phyloP scores from a whole-genome alignment of 1,140 invertebrate species.

The Odontomachus brunneus region DNA sequence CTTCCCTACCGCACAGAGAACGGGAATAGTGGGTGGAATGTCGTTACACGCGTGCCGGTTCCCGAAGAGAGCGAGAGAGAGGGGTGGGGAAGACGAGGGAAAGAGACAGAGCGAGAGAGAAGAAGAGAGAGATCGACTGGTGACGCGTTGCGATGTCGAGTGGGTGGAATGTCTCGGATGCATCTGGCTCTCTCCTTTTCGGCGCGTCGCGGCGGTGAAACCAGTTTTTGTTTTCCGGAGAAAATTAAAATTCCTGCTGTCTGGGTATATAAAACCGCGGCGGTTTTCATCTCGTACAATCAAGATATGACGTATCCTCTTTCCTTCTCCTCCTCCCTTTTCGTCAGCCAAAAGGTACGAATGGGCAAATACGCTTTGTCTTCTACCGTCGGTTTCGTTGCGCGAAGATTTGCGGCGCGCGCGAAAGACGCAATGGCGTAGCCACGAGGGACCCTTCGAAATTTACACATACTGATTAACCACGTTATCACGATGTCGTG shows the following conservation, averaged over 20 bases:
- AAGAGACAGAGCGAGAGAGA: constrained; percentile 21
- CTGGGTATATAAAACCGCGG: constrained; percentile 66
- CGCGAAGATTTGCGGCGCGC: not conserved
- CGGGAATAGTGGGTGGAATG: constrained; percentile 71
- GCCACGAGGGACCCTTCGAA: not conserved
- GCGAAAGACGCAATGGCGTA: not conserved
- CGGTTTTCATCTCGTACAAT: constrained; percentile 70
- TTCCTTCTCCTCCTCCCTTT: constrained; percentile 4
- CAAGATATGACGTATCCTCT: constrained; percentile 72
- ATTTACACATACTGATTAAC: not conserved
- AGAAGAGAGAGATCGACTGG: constrained; percentile 24
- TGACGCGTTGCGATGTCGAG: constrained; percentile 44
- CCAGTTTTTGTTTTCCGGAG: constrained; percentile 73
- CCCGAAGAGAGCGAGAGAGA: constrained; percentile 32
- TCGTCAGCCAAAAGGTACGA: constrained; percentile 9
- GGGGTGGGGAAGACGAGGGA: too few relatives aligned
- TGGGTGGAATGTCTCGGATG: constrained; percentile 71
- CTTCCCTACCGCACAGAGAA: constrained; percentile 44
- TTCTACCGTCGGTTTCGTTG: constrained; percentile 12
- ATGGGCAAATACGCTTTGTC: not conserved
- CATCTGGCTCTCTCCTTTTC: constrained; percentile 63
- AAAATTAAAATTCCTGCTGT: constrained; percentile 75
- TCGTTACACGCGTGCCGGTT: constrained; percentile 63
- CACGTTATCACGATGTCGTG: not conserved
- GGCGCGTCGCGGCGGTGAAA: constrained; percentile 46